Base-by-base conservation (phyloP, 2,113 vertebrate genomes). In the Oreochromis aureus region DNA sequence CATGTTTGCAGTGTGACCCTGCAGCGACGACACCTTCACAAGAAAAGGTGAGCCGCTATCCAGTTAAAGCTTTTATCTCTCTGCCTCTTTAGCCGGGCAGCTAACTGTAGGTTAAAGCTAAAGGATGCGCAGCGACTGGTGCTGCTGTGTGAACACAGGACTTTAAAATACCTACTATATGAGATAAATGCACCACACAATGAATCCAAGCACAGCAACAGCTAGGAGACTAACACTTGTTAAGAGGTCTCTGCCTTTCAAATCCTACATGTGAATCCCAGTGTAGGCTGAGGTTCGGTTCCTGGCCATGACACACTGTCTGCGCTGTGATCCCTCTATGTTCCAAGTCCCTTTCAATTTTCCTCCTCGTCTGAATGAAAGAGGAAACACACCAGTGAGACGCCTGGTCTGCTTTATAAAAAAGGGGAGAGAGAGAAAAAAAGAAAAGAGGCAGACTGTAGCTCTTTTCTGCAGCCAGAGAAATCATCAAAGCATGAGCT, bases 401-500 rank as follows among this genome's bases (percentile, higher is more conserved):
- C 85, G 90, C 89, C 89, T 10, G 79, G 87, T 93, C 86, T 1
- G 36, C 85, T 87, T 84, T 5, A 84, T 81, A 54, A 71, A 79
- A 51, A 51, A 32, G 61, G 61, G 34, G 61, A 39, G 61, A 13
- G 59, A 56, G 39, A 36, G 22, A 39, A 41, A 58, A 30, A 19
- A 51, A 16, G 36, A 90, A 61, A 87, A 80, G 80, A 89, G 81
- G 82, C 91, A 91, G 90, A 90, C 91, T 92, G 84, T 85, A 93
- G 93, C 93, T 93, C 91, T 91, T 94, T 95, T 90, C 92, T 94
- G 90, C 86, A 91, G 89, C 90, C 90, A 94, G 87, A 89, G 89
- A 92, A 95, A 95, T 93, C 91, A 95, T 95, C 93, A 94, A 93
- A 94, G 93, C 90, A 87, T 87, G 89, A 89, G 91, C 92, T 93